A percentile compares a stretch with the other conserved stretches of the same genome.
These are phyloP conservation scores for Cottoperca gobio DNA, from an alignment of 2,797 vertebrate species.

Conservation along the genomic window DNA sequence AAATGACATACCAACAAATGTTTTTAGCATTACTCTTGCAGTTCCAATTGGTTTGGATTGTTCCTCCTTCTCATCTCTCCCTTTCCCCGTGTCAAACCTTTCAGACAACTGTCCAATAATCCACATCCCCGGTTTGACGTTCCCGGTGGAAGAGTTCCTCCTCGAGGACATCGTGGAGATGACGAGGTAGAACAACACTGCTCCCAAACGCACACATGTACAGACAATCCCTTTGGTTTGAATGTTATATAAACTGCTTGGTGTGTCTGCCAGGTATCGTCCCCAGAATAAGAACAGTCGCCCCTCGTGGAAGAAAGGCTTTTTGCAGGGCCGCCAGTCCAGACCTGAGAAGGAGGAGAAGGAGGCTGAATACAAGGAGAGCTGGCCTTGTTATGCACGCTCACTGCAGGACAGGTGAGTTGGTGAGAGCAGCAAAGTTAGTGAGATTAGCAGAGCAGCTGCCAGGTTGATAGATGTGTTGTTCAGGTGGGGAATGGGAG, in stretches of 20 bases:
- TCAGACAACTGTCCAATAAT: constrained; percentile 94
- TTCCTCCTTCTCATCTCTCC: background rate
- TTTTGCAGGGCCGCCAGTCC: constrained; percentile 90
- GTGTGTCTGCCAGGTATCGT: constrained; percentile 81
- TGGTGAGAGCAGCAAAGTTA: background rate
- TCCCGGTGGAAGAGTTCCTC: constrained; percentile 94
- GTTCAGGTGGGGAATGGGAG: constrained; percentile 17
- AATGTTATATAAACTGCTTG: background rate
- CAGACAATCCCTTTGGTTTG: background rate
- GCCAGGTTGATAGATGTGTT: constrained; percentile 24
- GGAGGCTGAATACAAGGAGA: constrained; percentile 91
- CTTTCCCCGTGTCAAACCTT: background rate
- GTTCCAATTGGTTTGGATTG: background rate
- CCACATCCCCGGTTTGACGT: constrained; percentile 97
- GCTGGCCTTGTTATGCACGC: constrained; percentile 89
- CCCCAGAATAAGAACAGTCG: constrained; percentile 86
- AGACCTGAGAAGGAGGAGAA: constrained; percentile 92
- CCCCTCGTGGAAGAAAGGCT: constrained; percentile 87
- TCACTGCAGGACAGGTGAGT: constrained; percentile 87
- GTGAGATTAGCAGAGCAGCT: constrained; percentile 21
- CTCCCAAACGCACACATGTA: background rate
- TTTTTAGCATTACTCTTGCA: background rate
- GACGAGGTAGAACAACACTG: constrained; percentile 81
- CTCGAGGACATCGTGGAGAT: constrained; percentile 95
- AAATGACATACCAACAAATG: background rate